A percentile compares a stretch with the other conserved stretches of the same genome.
Conservation (phyloP, 2,113 vertebrate genomes). For the Labeo rohita region DNA sequence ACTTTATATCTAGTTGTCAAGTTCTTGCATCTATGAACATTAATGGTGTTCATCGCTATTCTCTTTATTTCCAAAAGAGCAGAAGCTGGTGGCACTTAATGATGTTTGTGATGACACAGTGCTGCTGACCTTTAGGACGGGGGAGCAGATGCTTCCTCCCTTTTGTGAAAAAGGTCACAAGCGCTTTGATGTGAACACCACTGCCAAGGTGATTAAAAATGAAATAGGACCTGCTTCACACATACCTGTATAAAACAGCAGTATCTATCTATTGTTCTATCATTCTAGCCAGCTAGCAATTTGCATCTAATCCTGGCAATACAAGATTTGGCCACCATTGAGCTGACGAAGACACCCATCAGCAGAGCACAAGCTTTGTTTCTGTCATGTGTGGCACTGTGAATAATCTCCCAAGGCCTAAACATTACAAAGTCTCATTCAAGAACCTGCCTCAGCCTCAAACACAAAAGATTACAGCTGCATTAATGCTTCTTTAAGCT, state of each 20-base stretch:
- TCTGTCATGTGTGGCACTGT: neutral
- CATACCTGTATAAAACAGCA: neutral
- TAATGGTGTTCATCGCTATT: neutral
- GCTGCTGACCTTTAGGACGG: constrained; percentile 60
- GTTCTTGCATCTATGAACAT: neutral
- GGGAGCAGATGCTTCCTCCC: constrained; percentile 48
- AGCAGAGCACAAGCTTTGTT: constrained; percentile 7
- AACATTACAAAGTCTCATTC: constrained; percentile 18
- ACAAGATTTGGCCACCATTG: neutral
- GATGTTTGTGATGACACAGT: constrained; percentile 49
- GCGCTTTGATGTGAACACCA: constrained; percentile 62
- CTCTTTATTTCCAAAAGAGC: constrained; percentile 14
- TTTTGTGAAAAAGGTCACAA: constrained; percentile 64
- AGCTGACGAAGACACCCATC: constrained; percentile 19
- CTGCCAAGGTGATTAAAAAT: constrained; percentile 59
- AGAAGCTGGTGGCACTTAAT: constrained; percentile 49
- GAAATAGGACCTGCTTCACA: constrained; percentile 39
- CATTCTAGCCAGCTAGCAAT: neutral
- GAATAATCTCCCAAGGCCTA: constrained; percentile 23
- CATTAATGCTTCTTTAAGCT: constrained; percentile 15
- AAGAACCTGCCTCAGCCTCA: constrained; percentile 1
- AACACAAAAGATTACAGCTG: constrained; percentile 33
- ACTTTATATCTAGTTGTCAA: neutral
- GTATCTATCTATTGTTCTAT: neutral
- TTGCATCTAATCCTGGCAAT: neutral